phyloP scores from a whole-genome alignment of 1,140 invertebrate species.

The Anadara kagoshimensis region DNA sequence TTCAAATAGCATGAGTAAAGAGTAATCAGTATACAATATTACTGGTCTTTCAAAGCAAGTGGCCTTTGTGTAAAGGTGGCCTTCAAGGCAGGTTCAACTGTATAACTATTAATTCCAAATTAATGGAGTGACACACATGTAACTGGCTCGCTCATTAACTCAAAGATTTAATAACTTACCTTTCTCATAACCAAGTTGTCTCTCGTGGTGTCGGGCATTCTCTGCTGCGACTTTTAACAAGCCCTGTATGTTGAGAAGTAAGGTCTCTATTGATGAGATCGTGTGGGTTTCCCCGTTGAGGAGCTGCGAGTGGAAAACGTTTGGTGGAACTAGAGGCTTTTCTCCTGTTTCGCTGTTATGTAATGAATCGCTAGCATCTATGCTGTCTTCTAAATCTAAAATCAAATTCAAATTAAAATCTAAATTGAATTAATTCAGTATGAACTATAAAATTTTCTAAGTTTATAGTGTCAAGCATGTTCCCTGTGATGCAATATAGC shows the following conservation, averaged over 20 bases:
- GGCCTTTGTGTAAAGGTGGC: no score
- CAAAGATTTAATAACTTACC: constrained; percentile 77
- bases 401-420: constrained; percentile 2
- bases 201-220: constrained; percentile 94
- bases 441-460: no score
- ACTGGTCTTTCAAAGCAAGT: no score
- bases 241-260: constrained; percentile 95
- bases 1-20: no score
- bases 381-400: constrained; percentile 52
- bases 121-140: background rate
- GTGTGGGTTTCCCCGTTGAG: constrained; percentile 46
- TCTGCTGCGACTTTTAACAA: constrained; percentile 95
- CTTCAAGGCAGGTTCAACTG: no score
- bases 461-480: no score
- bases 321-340: constrained; percentile 19
- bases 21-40: no score
- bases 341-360: constrained; percentile 41
- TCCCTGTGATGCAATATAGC: no score
- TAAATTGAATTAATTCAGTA: no score
- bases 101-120: no score
- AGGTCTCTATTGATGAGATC: constrained; percentile 89
- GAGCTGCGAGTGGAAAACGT: constrained; percentile 25
- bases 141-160: background rate
- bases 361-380: constrained; percentile 37
- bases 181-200: constrained; percentile 97